Percentiles rank a stretch among this genome's conserved stretches.
phyloP scores from a whole-genome alignment of 2,113 vertebrate species.

The Talpa occidentalis region DNA sequence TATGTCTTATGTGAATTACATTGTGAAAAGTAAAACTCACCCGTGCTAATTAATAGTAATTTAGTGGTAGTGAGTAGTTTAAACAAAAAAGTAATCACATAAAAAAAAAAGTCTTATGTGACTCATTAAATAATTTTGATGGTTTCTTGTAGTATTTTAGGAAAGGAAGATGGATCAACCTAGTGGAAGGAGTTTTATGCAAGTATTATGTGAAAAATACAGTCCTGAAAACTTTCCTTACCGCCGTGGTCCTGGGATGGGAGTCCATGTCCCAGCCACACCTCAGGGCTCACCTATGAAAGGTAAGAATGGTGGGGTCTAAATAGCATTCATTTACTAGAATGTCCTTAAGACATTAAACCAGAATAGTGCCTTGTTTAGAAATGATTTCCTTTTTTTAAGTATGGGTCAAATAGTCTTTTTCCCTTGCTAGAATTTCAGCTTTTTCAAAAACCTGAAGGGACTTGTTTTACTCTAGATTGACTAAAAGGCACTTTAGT shows the following conservation, averaged over 20 bases:
- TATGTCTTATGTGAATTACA: neutral
- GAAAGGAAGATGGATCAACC: constrained; percentile 91
- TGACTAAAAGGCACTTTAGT: neutral
- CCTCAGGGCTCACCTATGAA: constrained; percentile 96
- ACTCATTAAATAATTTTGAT: constrained; percentile 48
- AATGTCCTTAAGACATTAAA: constrained; percentile 1
- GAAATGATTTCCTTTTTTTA: constrained; percentile 25
- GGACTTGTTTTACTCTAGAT: neutral
- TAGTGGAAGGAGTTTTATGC: constrained; percentile 94
- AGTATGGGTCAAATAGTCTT: constrained; percentile 16
- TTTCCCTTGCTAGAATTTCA: neutral
- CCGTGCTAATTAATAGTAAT: no score
- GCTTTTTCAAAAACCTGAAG: neutral
- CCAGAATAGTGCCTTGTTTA: neutral
- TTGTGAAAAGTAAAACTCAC: no score
- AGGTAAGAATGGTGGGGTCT: constrained; percentile 85
- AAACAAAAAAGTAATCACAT: no score
- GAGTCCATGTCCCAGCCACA: constrained; percentile 92
- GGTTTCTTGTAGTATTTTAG: constrained; percentile 81
- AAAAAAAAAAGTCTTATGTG: no score
- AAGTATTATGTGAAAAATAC: constrained; percentile 98
- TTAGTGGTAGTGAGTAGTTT: no score
- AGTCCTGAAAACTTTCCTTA: constrained; percentile 98
- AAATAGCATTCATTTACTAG: neutral
- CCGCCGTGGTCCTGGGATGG: constrained; percentile 95